Evolutionary conservation across 1,140 invertebrate species (phyloP), one percentile per base, ranked within the genome.

Genomic region (Brachionus sp.): DNA sequence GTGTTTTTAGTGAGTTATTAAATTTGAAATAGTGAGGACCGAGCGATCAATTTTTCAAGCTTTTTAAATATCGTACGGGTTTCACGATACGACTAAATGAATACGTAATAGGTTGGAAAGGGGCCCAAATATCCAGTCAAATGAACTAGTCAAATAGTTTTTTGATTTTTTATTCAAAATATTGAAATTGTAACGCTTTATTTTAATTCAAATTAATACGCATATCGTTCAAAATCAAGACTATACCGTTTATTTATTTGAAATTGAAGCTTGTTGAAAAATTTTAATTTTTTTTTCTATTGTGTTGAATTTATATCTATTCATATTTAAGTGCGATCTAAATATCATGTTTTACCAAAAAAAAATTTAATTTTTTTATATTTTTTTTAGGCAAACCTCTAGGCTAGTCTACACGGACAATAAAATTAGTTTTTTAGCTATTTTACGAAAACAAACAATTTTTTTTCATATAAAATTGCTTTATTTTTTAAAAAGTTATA

Each of bases 251-350:
- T 57, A 57, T 57, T 57, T 57, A 57, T 16, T 57, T 57, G 50
- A 57, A 57, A 57, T 57, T 57, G 19, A 57, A 57, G 50, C 50
- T 57, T 57, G 50, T 57, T 57, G 50, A 57, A 57, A 57, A 57
- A 57, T 57, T 57, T 25, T 23, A 19, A 57, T 29, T 29, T 29
- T 29, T 57, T 57, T 57, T 25, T 57, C 50, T 19, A 57, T 57
- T 57, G 50, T 57, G n/a, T 19, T 42, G 5, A 19, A 25, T 57
- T 57, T 57, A 57, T 57, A 57, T 57, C 50, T 57, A 57, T 57
- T 57, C 50, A 25, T 57, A 57, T 25, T 57, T 3, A 19, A 57
- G 50, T 57, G 50, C 50, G 50, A 57, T 57, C 50, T 57, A 57
- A 23, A 57, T 57, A 57, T 57, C 50, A 57, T 57, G 50, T 57